Evolutionary conservation across 1,140 invertebrate genomes (phyloP).

Genomic region (Ceratina calcarata): DNA sequence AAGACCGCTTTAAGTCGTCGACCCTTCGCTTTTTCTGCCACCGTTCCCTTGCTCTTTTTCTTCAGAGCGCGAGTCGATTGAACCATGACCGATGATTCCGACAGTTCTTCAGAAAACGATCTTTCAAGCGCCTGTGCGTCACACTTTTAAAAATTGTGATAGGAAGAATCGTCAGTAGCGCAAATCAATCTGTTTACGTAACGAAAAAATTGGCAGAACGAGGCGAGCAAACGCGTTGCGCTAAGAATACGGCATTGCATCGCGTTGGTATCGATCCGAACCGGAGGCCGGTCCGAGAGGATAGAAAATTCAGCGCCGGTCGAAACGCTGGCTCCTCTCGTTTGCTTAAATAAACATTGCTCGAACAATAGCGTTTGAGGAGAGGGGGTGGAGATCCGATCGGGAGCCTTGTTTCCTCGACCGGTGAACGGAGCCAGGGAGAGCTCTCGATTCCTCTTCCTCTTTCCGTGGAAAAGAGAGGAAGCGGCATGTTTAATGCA

Average conservation of each 20-base stretch:
- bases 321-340: slow-evolving; percentile 60
- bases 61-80: too few species aligned
- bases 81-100: too few species aligned
- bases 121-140: too few species aligned
- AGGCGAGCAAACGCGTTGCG: slow-evolving; percentile 8
- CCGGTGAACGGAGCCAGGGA: slow-evolving; percentile 13
- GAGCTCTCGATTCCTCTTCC: slow-evolving; percentile 33
- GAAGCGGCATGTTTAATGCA: slow-evolving; percentile 79
- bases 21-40: slow-evolving; percentile 51
- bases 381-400: slow-evolving; percentile 13
- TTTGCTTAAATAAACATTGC: slow-evolving; percentile 79
- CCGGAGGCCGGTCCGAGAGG: slow-evolving; percentile 49
- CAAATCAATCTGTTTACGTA: background rate
- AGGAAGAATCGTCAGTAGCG: background rate
- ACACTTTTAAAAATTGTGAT: background rate
- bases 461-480: slow-evolving; percentile 56
- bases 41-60: too few species aligned
- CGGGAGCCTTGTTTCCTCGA: slow-evolving; percentile 41
- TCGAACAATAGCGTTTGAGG: slow-evolving; percentile 64
- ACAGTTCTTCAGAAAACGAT: too few species aligned
- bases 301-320: slow-evolving; percentile 47
- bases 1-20: slow-evolving; percentile 66
- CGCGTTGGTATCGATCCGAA: slow-evolving; percentile 63
- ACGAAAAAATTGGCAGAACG: background rate
- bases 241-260: slow-evolving; percentile 9